phyloP scores from a whole-genome alignment of 2,888 invertebrate species.

The Pantelozetes paolii region DNA sequence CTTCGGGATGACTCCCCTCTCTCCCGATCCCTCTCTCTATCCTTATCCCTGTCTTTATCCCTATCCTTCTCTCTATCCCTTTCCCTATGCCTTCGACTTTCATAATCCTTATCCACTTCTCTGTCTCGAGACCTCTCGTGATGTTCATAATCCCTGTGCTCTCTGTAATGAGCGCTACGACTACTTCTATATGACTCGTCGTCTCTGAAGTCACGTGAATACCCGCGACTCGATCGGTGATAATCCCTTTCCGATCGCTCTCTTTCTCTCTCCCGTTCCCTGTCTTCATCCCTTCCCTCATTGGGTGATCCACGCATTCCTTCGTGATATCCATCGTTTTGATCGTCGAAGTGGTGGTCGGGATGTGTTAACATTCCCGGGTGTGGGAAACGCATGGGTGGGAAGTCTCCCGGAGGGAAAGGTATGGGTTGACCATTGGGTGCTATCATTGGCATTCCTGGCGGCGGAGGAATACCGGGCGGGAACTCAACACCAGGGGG shows the following conservation, averaged over 20 bases:
- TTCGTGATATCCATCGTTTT: conserved; percentile 43
- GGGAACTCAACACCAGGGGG: conserved; percentile 48
- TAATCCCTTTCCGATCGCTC: conserved; percentile 46
- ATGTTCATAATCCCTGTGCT: conserved; percentile 52
- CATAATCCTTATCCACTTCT: conserved; percentile 42
- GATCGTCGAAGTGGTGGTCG: conserved; percentile 44
- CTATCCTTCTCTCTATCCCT: conserved; percentile 44
- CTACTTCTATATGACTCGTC: conserved; percentile 39
- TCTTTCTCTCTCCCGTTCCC: conserved; percentile 48
- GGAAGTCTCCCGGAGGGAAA: conserved; percentile 40
- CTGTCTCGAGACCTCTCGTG: conserved; percentile 43
- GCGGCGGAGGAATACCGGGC: conserved; percentile 47
- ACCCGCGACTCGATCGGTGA: conserved; percentile 25
- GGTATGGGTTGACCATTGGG: conserved; percentile 36
- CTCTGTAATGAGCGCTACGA: conserved; percentile 49
- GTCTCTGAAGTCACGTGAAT: conserved; percentile 23
- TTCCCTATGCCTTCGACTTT: conserved; percentile 18
- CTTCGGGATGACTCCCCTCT: conserved; percentile 24
- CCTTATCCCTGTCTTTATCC: conserved; percentile 45
- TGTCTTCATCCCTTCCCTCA: conserved; percentile 34
- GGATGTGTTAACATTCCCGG: conserved; percentile 46
- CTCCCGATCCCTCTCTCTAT: conserved; percentile 43
- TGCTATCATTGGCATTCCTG: conserved; percentile 42
- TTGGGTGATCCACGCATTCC: conserved; percentile 33
- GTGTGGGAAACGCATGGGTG: conserved; percentile 50